A percentile compares a stretch with the other conserved stretches of the same genome.
These are phyloP conservation scores for Pseudomugil gertrudae DNA, from an alignment of 2,797 vertebrate species.

Conservation along the genomic window DNA sequence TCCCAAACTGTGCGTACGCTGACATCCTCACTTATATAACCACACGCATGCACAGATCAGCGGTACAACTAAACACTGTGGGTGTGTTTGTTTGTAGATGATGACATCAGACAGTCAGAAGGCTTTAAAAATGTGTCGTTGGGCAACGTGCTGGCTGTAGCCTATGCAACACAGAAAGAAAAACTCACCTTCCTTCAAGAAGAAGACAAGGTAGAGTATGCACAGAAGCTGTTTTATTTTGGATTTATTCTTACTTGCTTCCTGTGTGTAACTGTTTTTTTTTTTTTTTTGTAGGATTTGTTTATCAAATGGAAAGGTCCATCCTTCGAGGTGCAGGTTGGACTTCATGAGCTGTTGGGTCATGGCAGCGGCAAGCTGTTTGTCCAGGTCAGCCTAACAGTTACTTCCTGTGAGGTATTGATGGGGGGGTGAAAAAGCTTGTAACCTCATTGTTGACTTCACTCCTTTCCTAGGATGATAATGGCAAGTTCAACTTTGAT, in stretches of 20 bases:
- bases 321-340: slow-evolving; percentile 93
- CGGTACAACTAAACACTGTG: not conserved
- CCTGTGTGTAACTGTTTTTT: not conserved
- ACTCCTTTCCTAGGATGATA: slow-evolving; percentile 80
- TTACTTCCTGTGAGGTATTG: not conserved
- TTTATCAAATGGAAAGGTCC: slow-evolving; percentile 91
- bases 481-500: slow-evolving; percentile 90
- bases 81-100: slow-evolving; percentile 77
- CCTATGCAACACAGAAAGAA: slow-evolving; percentile 87
- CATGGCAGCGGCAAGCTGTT: slow-evolving; percentile 94
- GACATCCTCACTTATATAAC: not conserved
- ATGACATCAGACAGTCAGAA: slow-evolving; percentile 91
- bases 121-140: slow-evolving; percentile 94
- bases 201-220: slow-evolving; percentile 84
- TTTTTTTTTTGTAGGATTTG: slow-evolving; percentile 79
- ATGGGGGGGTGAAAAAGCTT: too few relatives aligned
- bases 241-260: not conserved
- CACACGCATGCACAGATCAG: not conserved
- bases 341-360: slow-evolving; percentile 91
- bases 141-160: slow-evolving; percentile 90
- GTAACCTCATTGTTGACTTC: not conserved
- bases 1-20: slow-evolving; percentile 88
- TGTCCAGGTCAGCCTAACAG: slow-evolving; percentile 81
- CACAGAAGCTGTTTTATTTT: not conserved
- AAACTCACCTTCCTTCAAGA: slow-evolving; percentile 92